Conservation (phyloP, 2,113 vertebrate genomes). For the Pygoscelis antarcticus region DNA sequence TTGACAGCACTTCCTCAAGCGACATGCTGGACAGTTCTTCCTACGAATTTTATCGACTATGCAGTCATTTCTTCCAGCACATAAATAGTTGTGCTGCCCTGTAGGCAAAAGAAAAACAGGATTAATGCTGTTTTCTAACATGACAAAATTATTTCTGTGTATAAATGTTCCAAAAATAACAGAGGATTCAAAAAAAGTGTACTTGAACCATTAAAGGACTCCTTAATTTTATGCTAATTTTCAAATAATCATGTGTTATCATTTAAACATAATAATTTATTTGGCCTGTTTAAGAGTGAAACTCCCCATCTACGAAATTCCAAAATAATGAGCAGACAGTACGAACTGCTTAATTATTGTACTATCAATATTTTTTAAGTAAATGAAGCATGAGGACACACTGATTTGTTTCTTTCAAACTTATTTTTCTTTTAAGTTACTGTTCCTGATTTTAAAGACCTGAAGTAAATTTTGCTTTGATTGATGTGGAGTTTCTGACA, state of each 20-base stretch:
- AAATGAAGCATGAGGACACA: background rate
- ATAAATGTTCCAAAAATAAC: background rate
- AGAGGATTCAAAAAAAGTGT: background rate
- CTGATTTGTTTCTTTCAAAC: accelerated
- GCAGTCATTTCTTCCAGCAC: constrained; percentile 98
- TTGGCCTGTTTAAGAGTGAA: background rate
- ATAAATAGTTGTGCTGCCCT: constrained; percentile 98
- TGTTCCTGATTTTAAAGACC: background rate
- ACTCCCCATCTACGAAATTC: background rate
- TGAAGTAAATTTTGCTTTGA: background rate
- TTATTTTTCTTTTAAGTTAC: background rate
- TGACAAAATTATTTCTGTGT: background rate
- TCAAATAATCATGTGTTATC: background rate
- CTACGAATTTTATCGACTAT: constrained; percentile 98
- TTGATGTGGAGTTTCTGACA: background rate
- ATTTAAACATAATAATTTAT: background rate
- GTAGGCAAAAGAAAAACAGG: constrained; percentile 4
- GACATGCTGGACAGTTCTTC: constrained; percentile 97
- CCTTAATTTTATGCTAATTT: background rate
- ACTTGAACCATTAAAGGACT: background rate
- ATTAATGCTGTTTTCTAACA: background rate
- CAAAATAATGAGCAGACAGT: background rate
- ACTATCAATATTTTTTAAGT: background rate
- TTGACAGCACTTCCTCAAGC: constrained; percentile 95
- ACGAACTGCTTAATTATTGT: background rate